Percentiles rank a stretch among this genome's conserved stretches.
phyloP scores from a whole-genome alignment of 2,888 invertebrate species.

The Hirtodrosophila histrioides region DNA sequence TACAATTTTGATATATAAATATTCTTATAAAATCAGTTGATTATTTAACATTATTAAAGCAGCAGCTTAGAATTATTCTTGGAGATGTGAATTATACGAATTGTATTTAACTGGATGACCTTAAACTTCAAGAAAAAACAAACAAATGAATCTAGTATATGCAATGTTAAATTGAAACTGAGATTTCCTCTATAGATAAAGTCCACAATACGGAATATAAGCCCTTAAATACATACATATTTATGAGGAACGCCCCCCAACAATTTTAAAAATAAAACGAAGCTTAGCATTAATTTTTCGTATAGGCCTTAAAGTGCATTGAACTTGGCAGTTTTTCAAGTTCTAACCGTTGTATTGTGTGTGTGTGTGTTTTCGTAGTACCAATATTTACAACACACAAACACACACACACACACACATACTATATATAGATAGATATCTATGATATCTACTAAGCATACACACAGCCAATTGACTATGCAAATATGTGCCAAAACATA shows the following conservation, averaged over 20 bases:
- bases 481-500: slow-evolving; percentile 62
- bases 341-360: slow-evolving; percentile 15
- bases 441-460: background rate
- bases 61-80: slow-evolving; percentile 26
- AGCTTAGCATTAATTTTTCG: slow-evolving; percentile 20
- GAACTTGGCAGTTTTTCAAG: slow-evolving; percentile 23
- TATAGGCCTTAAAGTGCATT: slow-evolving; percentile 31
- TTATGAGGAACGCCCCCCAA: slow-evolving; percentile 2
- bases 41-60: slow-evolving; percentile 12
- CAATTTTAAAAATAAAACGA: background rate
- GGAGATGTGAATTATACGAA: background rate
- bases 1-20: slow-evolving; percentile 1
- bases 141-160: slow-evolving; percentile 3
- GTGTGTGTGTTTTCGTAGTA: slow-evolving; percentile 46
- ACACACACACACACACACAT: slow-evolving; percentile 3
- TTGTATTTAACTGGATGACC: slow-evolving; percentile 11
- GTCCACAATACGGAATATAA: background rate
- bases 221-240: slow-evolving; percentile 1
- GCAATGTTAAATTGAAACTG: slow-evolving; percentile 1
- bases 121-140: slow-evolving; percentile 11
- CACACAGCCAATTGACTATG: slow-evolving; percentile 51
- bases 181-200: slow-evolving; percentile 32
- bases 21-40: slow-evolving; percentile 11
- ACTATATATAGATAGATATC: background rate
- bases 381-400: slow-evolving; percentile 27